Conservation (phyloP, 1,140 invertebrate genomes). For the Hetaerina americana region DNA sequence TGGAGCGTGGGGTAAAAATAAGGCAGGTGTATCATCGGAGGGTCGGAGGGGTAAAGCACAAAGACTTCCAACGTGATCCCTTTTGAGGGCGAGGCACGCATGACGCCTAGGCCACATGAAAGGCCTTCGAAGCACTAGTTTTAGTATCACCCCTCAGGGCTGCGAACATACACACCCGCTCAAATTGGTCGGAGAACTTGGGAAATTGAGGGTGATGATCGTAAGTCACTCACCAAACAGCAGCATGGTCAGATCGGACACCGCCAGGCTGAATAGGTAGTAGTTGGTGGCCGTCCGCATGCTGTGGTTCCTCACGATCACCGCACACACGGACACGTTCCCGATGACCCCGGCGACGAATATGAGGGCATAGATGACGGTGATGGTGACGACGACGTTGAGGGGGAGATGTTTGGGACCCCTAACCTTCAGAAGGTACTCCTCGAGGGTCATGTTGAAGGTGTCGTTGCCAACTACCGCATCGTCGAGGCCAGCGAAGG, state of each 20-base stretch:
- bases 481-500: too few species aligned
- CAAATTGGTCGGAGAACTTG: too few species aligned
- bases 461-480: neutral
- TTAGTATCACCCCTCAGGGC: too few species aligned
- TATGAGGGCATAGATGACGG: slow-evolving; percentile 60
- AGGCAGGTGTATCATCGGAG: too few species aligned
- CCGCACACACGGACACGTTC: slow-evolving; percentile 76
- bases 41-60: too few species aligned
- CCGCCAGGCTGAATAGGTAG: slow-evolving; percentile 77
- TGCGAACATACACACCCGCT: too few species aligned
- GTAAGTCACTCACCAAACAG: slow-evolving; percentile 49
- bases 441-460: slow-evolving; percentile 11
- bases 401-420: slow-evolving; percentile 32
- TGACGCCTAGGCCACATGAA: too few species aligned
- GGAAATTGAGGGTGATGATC: too few species aligned
- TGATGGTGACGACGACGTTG: slow-evolving; percentile 43
- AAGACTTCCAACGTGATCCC: too few species aligned
- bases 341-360: slow-evolving; percentile 77
- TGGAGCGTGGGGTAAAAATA: too few species aligned
- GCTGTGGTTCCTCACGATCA: slow-evolving; percentile 67
- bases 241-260: slow-evolving; percentile 61
- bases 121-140: too few species aligned
- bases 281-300: slow-evolving; percentile 85
- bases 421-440: slow-evolving; percentile 27
- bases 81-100: too few species aligned